A percentile compares a stretch with the other conserved stretches of the same genome.
Evolutionary conservation across 2,888 invertebrate genomes (phyloP).

Genomic region (Lasioglossum oenotherae): DNA sequence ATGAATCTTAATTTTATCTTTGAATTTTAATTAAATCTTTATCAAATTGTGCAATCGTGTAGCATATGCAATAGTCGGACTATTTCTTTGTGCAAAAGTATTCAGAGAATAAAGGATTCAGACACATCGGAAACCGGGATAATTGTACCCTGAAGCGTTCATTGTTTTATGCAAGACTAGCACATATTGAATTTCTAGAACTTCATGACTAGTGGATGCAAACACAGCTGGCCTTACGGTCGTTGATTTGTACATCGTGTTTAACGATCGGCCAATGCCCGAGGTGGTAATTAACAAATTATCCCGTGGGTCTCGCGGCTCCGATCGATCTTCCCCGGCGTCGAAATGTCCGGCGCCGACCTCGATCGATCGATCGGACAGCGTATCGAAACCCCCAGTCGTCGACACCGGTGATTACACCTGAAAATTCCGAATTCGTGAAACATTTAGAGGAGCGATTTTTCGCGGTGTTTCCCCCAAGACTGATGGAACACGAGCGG

Average conservation of each 20-base stretch:
- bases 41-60: background rate
- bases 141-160: background rate
- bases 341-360: background rate
- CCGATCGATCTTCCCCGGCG: background rate
- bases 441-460: background rate
- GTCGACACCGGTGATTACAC: background rate
- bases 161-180: background rate
- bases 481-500: background rate
- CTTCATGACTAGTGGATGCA: background rate
- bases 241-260: background rate
- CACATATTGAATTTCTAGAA: background rate
- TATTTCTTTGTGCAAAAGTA: background rate
- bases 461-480: background rate
- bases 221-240: background rate
- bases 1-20: background rate
- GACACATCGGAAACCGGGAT: background rate
- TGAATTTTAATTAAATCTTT: background rate
- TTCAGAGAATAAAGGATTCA: background rate
- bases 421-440: constrained; percentile 2
- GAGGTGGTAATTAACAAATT: background rate
- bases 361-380: background rate
- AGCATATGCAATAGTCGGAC: background rate
- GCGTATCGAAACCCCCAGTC: background rate
- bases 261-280: background rate
- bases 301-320: background rate